Base-by-base conservation (phyloP, 2,888 invertebrate genomes). In the Tyria jacobaeae region DNA sequence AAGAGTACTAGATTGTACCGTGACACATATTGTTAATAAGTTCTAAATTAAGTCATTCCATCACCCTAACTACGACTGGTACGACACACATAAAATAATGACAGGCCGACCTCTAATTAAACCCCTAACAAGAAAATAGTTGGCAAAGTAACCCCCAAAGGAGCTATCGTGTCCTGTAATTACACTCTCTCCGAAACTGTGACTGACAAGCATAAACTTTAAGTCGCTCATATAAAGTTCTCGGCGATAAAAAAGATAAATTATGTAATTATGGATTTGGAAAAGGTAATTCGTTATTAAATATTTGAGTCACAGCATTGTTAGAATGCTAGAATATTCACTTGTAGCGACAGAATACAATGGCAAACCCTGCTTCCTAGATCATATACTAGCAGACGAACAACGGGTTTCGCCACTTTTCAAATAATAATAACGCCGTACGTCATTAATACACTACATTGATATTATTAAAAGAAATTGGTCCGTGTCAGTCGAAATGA, bases 121-220 rank as follows among this genome's bases (percentile, higher is more conserved):
- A 67, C 25, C 52, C 49, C 57, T 66, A 65, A 68, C 68, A 75
- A 73, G 73, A 75, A 76, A 77, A 77, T 75, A 77, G 68, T 73
- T 58, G 47, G 21, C 62, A 60, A 72, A 63, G 47, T 56, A 51
- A n/a, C 25, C 14, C 49, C 21, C 34, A 27, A 39, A 47, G 52
- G 51, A 37, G 27, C 21, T 12, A 37, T 39, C 7, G 17, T 12
- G 52, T 64, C 66, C 68, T 70, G 68, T 66, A 61, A 70, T 75
- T 75, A 56, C 5, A 63, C 48, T 56, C 62, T 10, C 27, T 56
- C 49, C 31, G 24, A 68, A 67, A 61, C 70, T 66, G 64, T 61
- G 75, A 72, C 66, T 68, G 69, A 54, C 61, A 57, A 62, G 44
- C 41, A 62, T 52, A 65, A 65, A 75, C 37, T 71, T 73, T 59